A percentile compares a stretch with the other conserved stretches of the same genome.
phyloP scores from a whole-genome alignment of 2,113 vertebrate genomes.

The Phyllopteryx taeniolatus region DNA sequence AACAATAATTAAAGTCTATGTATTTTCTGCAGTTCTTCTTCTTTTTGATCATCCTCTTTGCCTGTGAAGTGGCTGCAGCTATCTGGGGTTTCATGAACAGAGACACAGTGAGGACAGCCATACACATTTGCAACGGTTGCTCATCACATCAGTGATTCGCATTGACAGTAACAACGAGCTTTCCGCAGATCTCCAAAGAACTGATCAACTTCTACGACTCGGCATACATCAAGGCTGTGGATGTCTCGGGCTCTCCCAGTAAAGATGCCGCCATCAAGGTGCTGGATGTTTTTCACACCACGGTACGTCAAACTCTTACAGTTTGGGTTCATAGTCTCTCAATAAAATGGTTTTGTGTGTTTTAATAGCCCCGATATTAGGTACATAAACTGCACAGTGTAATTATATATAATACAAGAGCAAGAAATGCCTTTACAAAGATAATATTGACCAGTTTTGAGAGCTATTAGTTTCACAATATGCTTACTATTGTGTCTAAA shows the following conservation, averaged over 20 bases:
- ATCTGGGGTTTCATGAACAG: constrained; percentile 97
- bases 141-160: constrained; percentile 4
- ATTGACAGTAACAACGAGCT: constrained; percentile 7
- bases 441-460: background rate
- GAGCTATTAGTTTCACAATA: background rate
- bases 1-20: background rate
- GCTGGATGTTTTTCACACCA: constrained; percentile 82
- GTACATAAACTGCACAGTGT: background rate
- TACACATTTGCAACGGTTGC: background rate
- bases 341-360: background rate
- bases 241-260: constrained; percentile 24
- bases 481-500: background rate
- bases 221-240: constrained; percentile 74
- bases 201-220: constrained; percentile 91
- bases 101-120: constrained; percentile 80
- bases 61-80: constrained; percentile 94
- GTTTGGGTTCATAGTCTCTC: background rate
- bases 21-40: constrained; percentile 85
- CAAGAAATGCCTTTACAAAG: background rate
- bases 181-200: constrained; percentile 85
- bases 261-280: constrained; percentile 75
- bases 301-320: constrained; percentile 39
- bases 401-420: background rate
- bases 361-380: background rate
- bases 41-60: constrained; percentile 95